Evolutionary conservation across 2,888 invertebrate species (phyloP).

Genomic region (Agriopis aurantiaria): DNA sequence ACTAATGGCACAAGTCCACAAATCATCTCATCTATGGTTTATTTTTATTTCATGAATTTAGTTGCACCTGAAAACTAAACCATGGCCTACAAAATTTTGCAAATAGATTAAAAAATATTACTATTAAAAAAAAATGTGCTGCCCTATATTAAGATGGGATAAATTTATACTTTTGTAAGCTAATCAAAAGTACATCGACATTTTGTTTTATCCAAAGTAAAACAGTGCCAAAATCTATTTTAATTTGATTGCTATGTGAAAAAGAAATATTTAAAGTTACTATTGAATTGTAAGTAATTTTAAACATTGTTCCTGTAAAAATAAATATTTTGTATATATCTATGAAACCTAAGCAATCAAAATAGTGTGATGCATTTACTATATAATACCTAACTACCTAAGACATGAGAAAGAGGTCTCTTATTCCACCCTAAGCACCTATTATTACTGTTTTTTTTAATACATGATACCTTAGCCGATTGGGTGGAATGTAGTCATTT

Average conservation of each 20-base stretch:
- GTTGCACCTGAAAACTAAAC: not conserved
- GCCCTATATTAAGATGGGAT: not conserved
- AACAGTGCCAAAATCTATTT: constrained; percentile 44
- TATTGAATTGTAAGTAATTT: constrained; percentile 12
- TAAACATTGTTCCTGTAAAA: constrained; percentile 43
- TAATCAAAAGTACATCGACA: constrained; percentile 21
- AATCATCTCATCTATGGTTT: constrained; percentile 77
- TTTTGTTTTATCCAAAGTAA: constrained; percentile 30
- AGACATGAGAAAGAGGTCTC: not conserved
- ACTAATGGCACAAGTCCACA: constrained; percentile 64
- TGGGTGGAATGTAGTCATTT: not conserved
- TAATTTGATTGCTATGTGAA: constrained; percentile 21
- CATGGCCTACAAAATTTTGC: constrained; percentile 50
- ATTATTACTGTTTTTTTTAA: not conserved
- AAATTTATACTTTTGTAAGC: constrained; percentile 33
- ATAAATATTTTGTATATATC: constrained; percentile 34
- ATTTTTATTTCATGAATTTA: constrained; percentile 38
- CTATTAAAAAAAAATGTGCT: not conserved
- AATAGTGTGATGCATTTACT: constrained; percentile 25
- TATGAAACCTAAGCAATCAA: constrained; percentile 16
- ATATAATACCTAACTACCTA: not conserved
- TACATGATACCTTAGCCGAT: not conserved
- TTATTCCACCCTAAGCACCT: not conserved
- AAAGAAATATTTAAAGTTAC: constrained; percentile 28
- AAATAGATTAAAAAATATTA: not conserved